These are phyloP conservation scores for Nothoprocta perdicaria DNA, from an alignment of 2,113 vertebrate species.

Conservation along the genomic window DNA sequence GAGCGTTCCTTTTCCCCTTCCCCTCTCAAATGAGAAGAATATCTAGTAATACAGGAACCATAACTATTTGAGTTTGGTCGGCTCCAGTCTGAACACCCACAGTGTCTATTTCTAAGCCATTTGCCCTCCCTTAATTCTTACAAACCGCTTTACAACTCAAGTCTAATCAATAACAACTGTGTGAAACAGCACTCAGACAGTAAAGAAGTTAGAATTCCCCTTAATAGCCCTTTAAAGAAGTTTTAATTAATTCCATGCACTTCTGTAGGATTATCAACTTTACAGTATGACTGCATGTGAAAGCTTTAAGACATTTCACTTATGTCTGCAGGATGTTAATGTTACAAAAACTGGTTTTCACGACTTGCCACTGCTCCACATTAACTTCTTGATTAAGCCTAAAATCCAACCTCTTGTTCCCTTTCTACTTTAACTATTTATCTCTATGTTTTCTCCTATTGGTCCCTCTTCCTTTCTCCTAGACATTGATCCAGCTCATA, in stretches of 20 bases:
- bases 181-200: constrained; percentile 73
- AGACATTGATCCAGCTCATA: not conserved
- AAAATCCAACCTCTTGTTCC: constrained; percentile 19
- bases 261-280: constrained; percentile 73
- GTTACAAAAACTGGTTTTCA: constrained; percentile 63
- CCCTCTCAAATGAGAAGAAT: not conserved
- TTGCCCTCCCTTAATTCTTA: constrained; percentile 69
- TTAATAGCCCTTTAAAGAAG: constrained; percentile 72
- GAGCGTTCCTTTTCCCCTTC: not conserved
- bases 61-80: constrained; percentile 35
- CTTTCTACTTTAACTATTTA: constrained; percentile 6
- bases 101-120: constrained; percentile 59
- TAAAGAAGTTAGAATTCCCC: constrained; percentile 69
- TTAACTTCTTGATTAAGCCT: constrained; percentile 61
- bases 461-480: not conserved
- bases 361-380: constrained; percentile 56
- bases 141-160: constrained; percentile 71
- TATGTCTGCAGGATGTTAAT: constrained; percentile 50
- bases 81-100: constrained; percentile 67
- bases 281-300: constrained; percentile 66
- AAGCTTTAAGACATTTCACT: constrained; percentile 66
- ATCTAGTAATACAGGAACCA: constrained; percentile 27
- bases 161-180: constrained; percentile 77
- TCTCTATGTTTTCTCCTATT: constrained; percentile 11
- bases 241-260: constrained; percentile 77